Evolutionary conservation across 2,113 vertebrate species (phyloP), one percentile per base, ranked within the genome.

Genomic region (Lophura nycthemera): DNA sequence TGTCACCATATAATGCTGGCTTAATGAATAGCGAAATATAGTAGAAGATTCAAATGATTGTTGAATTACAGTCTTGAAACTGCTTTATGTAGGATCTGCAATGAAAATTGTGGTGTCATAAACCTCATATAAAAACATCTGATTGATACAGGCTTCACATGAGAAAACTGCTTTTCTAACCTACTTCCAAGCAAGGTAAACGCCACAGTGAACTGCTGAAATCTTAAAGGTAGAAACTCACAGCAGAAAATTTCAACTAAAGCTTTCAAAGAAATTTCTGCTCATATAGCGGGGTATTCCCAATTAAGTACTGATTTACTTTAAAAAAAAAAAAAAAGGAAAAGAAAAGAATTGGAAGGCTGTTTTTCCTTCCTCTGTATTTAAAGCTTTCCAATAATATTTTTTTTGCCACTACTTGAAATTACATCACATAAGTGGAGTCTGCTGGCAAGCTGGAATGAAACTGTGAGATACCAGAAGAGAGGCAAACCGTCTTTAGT

Each of bases 371-470:
- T 74, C 13, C 13, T 85, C 60, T 47, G 5, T 72, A 92, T 87
- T 92, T 88, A 88, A 95, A 88, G 5, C 32, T 30, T 87, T 91
- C n/a, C n/a, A n/a, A n/a, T n/a, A n/a, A n/a, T n/a, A n/a, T n/a
- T n/a, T 82, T 19, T 34, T 77, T 88, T 27, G 6, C 64, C 17
- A 57, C 29, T 71, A 16, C 30, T 83, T 85, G 57, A 81, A 74
- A 52, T 83, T 95, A 95, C 20, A 7, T 90, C 94, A 71, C 45
- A 42, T 87, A 19, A 32, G 14, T 80, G 61, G 57, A 3, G 4
- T 92, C 72, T 92, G n/a, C 52, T 80, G 84, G 83, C 73, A 92
- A 67, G 57, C 67, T 63, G 85, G n/a, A 92, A 86, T 75, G 85
- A 95, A 88, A 71, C 71, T 85, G 57, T 0, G 12, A 83, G 94